Percentiles rank a stretch among this genome's conserved stretches.
Conservation (phyloP, 2,888 invertebrate genomes). For the Leuctra nigra region DNA sequence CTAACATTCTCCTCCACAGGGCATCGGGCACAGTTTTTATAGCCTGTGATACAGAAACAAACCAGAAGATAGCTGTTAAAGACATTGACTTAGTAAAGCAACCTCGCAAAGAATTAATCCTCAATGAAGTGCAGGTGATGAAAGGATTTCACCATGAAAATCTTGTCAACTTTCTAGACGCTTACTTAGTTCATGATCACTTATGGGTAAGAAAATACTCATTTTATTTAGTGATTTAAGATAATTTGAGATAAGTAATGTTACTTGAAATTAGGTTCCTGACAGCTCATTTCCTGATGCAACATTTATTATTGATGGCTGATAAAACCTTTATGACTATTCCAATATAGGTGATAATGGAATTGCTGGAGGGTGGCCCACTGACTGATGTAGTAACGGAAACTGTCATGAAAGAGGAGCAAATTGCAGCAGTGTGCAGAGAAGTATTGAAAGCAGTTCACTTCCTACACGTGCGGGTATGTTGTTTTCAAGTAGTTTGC, state of each 20-base stretch:
- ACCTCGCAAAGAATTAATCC: conserved; percentile 89
- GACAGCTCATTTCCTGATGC: no score
- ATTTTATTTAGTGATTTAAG: no score
- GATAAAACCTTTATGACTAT: no score
- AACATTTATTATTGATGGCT: no score
- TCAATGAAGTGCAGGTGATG: conserved; percentile 90
- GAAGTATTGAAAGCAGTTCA: conserved; percentile 84
- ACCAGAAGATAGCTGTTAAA: conserved; percentile 85
- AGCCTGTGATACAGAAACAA: conserved; percentile 67
- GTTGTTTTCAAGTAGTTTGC: not conserved
- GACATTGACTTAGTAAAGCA: conserved; percentile 93
- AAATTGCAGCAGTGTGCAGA: conserved; percentile 90
- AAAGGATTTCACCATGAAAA: conserved; percentile 90
- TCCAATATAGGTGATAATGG: conserved; percentile 87
- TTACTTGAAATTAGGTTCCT: not conserved
- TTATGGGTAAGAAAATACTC: conserved; percentile 78
- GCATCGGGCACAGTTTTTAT: conserved; percentile 91
- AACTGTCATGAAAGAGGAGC: conserved; percentile 93
- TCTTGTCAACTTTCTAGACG: conserved; percentile 91
- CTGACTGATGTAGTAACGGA: conserved; percentile 96
- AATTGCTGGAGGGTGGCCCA: conserved; percentile 89
- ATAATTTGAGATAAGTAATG: not conserved
- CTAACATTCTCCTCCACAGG: conserved; percentile 36
- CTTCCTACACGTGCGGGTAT: conserved; percentile 71
- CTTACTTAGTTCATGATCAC: conserved; percentile 85